These are phyloP conservation scores for Aphis gossypii DNA, from an alignment of 1,140 invertebrate species.

Conservation along the genomic window DNA sequence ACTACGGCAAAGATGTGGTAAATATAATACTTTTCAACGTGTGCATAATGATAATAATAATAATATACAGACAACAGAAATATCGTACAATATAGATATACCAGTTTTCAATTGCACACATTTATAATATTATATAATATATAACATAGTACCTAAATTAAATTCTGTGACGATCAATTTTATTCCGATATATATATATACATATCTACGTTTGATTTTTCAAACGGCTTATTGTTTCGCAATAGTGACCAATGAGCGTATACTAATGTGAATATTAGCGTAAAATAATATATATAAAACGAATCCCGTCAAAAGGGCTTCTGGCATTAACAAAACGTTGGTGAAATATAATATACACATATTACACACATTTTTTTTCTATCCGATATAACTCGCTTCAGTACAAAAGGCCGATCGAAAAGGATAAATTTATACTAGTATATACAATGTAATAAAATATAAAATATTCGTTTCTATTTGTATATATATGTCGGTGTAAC, in stretches of 20 bases:
- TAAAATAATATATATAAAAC: not conserved
- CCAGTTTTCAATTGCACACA: no score
- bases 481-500: not conserved
- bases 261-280: not conserved
- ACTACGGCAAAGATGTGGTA: no score
- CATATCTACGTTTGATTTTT: not conserved
- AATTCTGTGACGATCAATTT: not conserved
- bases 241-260: not conserved
- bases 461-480: not conserved
- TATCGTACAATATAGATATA: not conserved
- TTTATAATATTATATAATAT: not conserved
- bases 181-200: not conserved
- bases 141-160: not conserved
- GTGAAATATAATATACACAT: constrained; percentile 8
- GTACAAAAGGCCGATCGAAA: not conserved
- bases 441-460: not conserved
- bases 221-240: not conserved
- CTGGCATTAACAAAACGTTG: not conserved
- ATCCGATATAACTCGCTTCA: not conserved
- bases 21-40: no score
- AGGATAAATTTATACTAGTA: not conserved
- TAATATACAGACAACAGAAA: not conserved
- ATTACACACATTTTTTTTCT: not conserved
- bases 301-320: not conserved
- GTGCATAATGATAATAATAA: no score